These are phyloP conservation scores for Dasyornis broadbenti DNA, from an alignment of 2,113 vertebrate species.

Conservation along the genomic window DNA sequence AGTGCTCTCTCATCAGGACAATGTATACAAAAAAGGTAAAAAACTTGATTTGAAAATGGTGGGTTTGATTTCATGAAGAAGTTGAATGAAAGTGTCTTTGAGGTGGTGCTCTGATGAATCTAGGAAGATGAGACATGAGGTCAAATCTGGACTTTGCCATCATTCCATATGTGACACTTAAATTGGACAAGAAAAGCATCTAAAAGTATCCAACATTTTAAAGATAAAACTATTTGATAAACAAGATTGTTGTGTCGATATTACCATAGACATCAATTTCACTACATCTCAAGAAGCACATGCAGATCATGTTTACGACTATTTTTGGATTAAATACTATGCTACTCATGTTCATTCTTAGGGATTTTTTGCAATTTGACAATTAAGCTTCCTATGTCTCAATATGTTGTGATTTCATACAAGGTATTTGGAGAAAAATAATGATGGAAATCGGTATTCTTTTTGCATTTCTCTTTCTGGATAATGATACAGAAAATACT, in stretches of 20 bases:
- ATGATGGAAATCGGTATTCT: not conserved
- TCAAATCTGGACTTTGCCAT: not conserved
- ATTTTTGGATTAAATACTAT: not conserved
- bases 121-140: not conserved
- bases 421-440: not conserved
- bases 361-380: not conserved
- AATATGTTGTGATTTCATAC: not conserved
- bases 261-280: not conserved
- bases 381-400: not conserved
- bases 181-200: not conserved
- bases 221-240: not conserved
- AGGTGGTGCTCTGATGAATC: not conserved
- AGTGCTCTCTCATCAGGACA: not conserved
- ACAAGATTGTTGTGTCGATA: not conserved
- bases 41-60: rapidly evolving
- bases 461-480: not conserved
- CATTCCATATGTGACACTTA: not conserved
- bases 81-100: not conserved
- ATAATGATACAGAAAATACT: not conserved
- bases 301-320: not conserved
- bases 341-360: not conserved
- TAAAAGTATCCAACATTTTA: not conserved
- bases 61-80: not conserved
- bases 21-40: not conserved
- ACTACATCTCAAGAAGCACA: not conserved